Evolutionary conservation across 2,113 vertebrate genomes (phyloP).

Genomic region (Nothobranchius furzeri): DNA sequence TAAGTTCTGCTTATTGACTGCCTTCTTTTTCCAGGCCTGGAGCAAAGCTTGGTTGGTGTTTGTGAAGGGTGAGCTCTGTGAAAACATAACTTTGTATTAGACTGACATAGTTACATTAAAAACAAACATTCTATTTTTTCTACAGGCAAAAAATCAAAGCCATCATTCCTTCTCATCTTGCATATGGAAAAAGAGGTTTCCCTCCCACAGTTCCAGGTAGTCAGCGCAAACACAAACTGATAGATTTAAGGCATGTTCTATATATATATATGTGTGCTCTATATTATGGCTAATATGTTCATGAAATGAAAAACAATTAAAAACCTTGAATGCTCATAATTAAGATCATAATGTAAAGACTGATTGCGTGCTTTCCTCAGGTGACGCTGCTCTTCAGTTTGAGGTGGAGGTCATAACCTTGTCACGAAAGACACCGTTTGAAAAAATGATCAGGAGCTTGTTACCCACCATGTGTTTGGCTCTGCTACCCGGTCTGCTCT

Average conservation of each 20-base stretch:
- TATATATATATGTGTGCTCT: no score
- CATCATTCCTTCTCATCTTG: constrained; percentile 90
- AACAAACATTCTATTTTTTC: constrained; percentile 11
- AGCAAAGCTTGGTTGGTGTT: constrained; percentile 92
- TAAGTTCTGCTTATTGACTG: constrained; percentile 27
- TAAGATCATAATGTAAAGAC: no score
- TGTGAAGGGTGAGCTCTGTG: constrained; percentile 89
- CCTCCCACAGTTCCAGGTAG: constrained; percentile 94
- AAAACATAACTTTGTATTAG: no score
- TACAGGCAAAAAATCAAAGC: constrained; percentile 93
- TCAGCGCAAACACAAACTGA: neutral
- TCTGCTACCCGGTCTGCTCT: constrained; percentile 88
- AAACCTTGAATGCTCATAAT: no score
- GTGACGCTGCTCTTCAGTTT: constrained; percentile 87
- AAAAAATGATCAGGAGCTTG: constrained; percentile 87
- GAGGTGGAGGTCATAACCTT: constrained; percentile 91
- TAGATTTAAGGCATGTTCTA: no score
- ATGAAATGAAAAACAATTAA: no score
- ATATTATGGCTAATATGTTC: no score
- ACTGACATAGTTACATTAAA: no score
- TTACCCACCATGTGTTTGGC: constrained; percentile 87
- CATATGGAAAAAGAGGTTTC: constrained; percentile 94
- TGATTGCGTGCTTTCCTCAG: constrained; percentile 60
- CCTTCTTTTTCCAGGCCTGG: constrained; percentile 82
- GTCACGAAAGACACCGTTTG: constrained; percentile 86